A percentile compares a stretch with the other conserved stretches of the same genome.
Conservation (phyloP, 2,888 invertebrate species). For the Bhutanitis thaidina region DNA sequence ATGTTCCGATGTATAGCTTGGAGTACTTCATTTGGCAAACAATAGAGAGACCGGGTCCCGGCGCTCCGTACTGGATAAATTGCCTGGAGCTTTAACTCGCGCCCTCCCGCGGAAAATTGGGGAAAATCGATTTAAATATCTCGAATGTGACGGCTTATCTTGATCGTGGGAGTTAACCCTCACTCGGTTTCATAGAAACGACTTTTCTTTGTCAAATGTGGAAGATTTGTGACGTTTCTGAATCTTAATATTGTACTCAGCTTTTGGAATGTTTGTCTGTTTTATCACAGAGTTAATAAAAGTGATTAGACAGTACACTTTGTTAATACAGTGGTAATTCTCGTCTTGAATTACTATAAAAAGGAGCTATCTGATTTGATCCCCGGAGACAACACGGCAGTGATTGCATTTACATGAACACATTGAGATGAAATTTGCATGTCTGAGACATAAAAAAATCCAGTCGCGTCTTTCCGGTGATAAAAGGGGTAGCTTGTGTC, state of each 20-base stretch:
- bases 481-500: too few species aligned
- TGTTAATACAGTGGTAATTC: too few species aligned
- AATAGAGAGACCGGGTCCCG: constrained; percentile 56
- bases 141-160: constrained; percentile 75
- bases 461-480: too few species aligned
- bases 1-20: constrained; percentile 61
- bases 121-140: constrained; percentile 79
- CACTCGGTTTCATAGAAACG: constrained; percentile 31
- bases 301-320: too few species aligned
- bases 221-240: background rate
- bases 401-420: too few species aligned
- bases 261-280: background rate
- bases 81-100: constrained; percentile 66
- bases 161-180: constrained; percentile 56
- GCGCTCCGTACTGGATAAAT: constrained; percentile 73
- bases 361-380: too few species aligned
- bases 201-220: constrained; percentile 27
- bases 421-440: too few species aligned
- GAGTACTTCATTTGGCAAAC: constrained; percentile 76
- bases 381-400: too few species aligned
- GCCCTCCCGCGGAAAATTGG: constrained; percentile 75
- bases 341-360: too few species aligned
- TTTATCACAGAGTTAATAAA: background rate
- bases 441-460: too few species aligned
- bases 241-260: background rate